phyloP scores from a whole-genome alignment of 2,888 invertebrate genomes.

The Neoascia interrupta region DNA sequence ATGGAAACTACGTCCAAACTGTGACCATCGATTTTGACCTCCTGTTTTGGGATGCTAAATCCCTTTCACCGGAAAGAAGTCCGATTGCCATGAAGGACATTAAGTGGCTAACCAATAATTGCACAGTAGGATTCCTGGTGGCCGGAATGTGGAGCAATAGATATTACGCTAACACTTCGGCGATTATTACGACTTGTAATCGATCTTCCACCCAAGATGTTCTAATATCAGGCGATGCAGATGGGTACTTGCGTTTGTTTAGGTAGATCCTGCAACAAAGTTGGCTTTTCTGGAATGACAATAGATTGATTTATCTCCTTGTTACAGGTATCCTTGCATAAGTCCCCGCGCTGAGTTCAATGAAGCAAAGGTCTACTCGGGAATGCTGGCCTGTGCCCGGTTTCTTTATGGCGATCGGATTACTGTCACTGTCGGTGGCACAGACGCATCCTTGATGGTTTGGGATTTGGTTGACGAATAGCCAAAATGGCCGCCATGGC shows the following conservation, averaged over 20 bases:
- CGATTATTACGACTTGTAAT: constrained; percentile 89
- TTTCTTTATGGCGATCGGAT: constrained; percentile 93
- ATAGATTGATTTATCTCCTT: background rate
- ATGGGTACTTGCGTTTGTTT: constrained; percentile 91
- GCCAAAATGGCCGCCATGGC: constrained; percentile 80
- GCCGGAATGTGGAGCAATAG: constrained; percentile 95
- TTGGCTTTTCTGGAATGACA: no score
- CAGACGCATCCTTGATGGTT: constrained; percentile 93
- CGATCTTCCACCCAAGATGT: constrained; percentile 91
- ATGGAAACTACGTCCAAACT: constrained; percentile 92
- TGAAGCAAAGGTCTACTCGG: constrained; percentile 93
- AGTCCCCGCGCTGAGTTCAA: constrained; percentile 93
- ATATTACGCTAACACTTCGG: constrained; percentile 92
- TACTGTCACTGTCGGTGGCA: constrained; percentile 91
- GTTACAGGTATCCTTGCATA: constrained; percentile 88
- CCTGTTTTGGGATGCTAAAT: constrained; percentile 94
- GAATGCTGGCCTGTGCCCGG: constrained; percentile 87
- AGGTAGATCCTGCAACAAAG: constrained; percentile 82
- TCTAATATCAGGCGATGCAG: constrained; percentile 92
- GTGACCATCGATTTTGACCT: constrained; percentile 94
- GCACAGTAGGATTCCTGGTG: constrained; percentile 92
- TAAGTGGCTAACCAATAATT: constrained; percentile 93
- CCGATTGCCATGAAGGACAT: constrained; percentile 94
- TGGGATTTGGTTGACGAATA: constrained; percentile 88
- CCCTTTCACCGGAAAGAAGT: constrained; percentile 91